A percentile compares a stretch with the other conserved stretches of the same genome.
These are phyloP conservation scores for Hypomecis atomaria DNA, from an alignment of 2,888 invertebrate genomes.

Conservation along the genomic window DNA sequence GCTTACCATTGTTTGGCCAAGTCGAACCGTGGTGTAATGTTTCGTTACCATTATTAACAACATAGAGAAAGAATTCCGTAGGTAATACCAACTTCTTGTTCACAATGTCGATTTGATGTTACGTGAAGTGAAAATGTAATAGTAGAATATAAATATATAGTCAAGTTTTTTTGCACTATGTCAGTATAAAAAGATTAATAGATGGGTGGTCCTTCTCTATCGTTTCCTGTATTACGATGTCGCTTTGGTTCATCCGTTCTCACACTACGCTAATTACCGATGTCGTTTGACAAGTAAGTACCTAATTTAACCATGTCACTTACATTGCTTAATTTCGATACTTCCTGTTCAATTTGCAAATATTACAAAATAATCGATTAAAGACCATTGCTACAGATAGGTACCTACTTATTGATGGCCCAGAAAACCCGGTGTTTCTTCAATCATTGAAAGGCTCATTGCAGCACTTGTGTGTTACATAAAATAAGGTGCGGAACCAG, in stretches of 20 bases:
- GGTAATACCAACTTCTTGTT: too few relatives aligned
- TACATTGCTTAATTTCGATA: slow-evolving; percentile 3
- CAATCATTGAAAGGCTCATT: slow-evolving; percentile 34
- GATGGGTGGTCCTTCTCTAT: slow-evolving; percentile 3
- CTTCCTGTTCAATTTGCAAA: slow-evolving; percentile 19
- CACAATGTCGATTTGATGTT: too few relatives aligned
- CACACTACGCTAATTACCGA: slow-evolving; percentile 10
- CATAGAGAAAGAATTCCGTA: too few relatives aligned
- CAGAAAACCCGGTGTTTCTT: slow-evolving; percentile 25
- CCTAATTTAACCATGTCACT: too few relatives aligned
- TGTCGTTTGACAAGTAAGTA: background rate
- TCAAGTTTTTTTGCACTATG: background rate
- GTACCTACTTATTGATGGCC: slow-evolving; percentile 17
- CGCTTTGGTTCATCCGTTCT: slow-evolving; percentile 26
- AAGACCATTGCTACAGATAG: slow-evolving; percentile 19
- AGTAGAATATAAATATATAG: too few relatives aligned
- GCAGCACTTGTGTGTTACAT: slow-evolving; percentile 48
- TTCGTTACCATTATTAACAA: too few relatives aligned
- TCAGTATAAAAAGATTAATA: background rate
- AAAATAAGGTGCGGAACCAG: slow-evolving; percentile 56
- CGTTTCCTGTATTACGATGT: slow-evolving; percentile 16
- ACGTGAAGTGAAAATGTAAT: too few relatives aligned
- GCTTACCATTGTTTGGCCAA: too few relatives aligned
- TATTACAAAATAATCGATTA: slow-evolving; percentile 22
- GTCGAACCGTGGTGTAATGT: too few relatives aligned